Percentiles rank a stretch among this genome's conserved stretches.
phyloP scores from a whole-genome alignment of 2,888 invertebrate species.

The Crepidodera aurea region DNA sequence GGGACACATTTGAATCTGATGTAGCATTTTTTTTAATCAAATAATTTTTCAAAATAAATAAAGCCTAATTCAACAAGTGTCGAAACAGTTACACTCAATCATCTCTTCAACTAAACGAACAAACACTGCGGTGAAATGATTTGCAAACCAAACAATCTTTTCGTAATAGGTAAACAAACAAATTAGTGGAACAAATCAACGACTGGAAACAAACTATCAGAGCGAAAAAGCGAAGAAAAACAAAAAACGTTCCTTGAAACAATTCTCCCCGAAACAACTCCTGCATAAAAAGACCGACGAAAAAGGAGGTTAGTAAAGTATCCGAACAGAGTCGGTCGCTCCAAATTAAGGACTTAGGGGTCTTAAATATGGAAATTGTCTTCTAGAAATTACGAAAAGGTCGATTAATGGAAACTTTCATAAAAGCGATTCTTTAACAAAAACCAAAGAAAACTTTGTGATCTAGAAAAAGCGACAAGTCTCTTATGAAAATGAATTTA shows the following conservation, averaged over 20 bases:
- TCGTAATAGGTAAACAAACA: slow-evolving; percentile 27
- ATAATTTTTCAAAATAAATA: no score
- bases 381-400: no score
- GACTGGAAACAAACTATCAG: slow-evolving; percentile 19
- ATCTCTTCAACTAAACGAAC: slow-evolving; percentile 3
- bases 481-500: no score
- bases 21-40: no score
- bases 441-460: no score
- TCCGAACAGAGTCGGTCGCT: not conserved
- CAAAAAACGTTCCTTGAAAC: slow-evolving; percentile 25
- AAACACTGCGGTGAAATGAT: slow-evolving; percentile 5
- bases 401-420: no score
- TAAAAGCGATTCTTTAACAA: no score
- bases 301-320: slow-evolving; percentile 15
- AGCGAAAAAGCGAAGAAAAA: slow-evolving; percentile 20
- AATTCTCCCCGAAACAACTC: slow-evolving; percentile 26
- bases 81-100: not conserved
- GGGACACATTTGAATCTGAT: no score
- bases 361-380: no score
- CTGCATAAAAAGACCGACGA: slow-evolving; percentile 23
- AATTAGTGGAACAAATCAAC: slow-evolving; percentile 32
- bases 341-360: no score
- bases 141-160: slow-evolving; percentile 11
- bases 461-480: no score
- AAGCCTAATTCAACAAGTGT: not conserved